These are phyloP conservation scores for Caenorhabditis virilis DNA, from an alignment of 2,888 invertebrate genomes.

Conservation along the genomic window DNA sequence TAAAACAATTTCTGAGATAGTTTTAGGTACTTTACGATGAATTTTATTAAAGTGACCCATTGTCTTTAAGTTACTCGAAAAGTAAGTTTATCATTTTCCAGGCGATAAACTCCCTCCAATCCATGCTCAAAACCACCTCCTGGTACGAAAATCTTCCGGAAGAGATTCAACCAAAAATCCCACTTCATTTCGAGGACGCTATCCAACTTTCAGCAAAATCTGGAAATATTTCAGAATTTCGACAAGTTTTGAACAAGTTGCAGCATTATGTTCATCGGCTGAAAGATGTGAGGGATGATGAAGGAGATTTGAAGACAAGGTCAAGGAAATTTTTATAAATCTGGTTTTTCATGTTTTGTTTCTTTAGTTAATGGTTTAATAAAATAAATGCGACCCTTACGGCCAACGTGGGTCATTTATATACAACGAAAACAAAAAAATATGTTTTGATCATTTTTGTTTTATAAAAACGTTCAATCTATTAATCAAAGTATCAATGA, in stretches of 20 bases:
- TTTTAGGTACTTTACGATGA: no score
- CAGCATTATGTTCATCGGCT: conserved; percentile 16
- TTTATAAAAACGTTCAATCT: no score
- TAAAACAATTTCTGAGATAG: no score
- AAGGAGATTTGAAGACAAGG: background rate
- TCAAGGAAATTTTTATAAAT: background rate
- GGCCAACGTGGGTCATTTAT: no score
- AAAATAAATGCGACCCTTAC: no score
- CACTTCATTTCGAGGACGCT: conserved; percentile 52
- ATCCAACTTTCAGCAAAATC: conserved; percentile 48
- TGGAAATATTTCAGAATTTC: conserved; percentile 45
- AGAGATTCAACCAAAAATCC: conserved; percentile 43
- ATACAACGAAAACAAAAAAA: no score
- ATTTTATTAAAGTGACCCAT: background rate
- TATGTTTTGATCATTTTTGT: no score
- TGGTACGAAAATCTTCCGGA: conserved; percentile 40
- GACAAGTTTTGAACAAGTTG: conserved; percentile 23
- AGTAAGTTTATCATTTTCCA: conserved; percentile 13
- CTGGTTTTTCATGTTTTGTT: background rate
- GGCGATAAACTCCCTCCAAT: conserved; percentile 5
- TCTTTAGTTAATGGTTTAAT: background rate
- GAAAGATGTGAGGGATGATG: conserved; percentile 10
- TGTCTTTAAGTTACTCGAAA: background rate
- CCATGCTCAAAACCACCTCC: conserved; percentile 2
- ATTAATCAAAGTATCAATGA: no score